Evolutionary conservation across 2,113 vertebrate genomes (phyloP).

Genomic region (Corythornis cristatus): DNA sequence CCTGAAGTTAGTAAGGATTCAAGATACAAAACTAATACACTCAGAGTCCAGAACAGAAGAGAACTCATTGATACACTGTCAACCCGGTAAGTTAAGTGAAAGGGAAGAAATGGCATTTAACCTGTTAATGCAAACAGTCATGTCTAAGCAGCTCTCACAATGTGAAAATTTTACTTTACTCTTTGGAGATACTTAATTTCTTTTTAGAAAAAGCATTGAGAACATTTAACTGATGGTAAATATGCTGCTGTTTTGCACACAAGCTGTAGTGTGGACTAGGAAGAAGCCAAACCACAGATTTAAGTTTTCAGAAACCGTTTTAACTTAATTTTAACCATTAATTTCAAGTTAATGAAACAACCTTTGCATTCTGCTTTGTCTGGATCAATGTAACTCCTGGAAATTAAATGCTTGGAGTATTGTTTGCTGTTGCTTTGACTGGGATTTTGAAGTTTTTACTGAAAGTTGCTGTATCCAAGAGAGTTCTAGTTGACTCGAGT

Average conservation of each 20-base stretch:
- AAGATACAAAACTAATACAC: constrained; percentile 86
- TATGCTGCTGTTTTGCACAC: neutral
- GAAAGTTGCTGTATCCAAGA: neutral
- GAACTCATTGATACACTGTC: constrained; percentile 82
- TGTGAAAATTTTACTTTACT: neutral
- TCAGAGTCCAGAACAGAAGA: constrained; percentile 88
- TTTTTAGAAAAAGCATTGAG: neutral
- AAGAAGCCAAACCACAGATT: neutral
- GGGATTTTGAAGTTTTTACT: neutral
- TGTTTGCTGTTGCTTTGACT: neutral
- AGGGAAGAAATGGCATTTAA: neutral
- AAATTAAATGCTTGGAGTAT: neutral
- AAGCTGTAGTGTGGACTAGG: neutral
- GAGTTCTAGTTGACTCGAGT: neutral
- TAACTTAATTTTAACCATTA: neutral
- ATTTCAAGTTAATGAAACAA: neutral
- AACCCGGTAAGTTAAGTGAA: constrained; percentile 75
- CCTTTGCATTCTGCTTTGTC: neutral
- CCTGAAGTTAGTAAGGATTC: constrained; percentile 77
- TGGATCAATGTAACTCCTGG: neutral
- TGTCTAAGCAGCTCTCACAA: neutral
- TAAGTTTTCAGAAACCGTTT: neutral
- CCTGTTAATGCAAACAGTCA: neutral
- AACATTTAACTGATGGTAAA: neutral
- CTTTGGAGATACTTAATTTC: neutral